Base-by-base conservation (phyloP, 2,797 vertebrate species). In the Telmatherina bonti region DNA sequence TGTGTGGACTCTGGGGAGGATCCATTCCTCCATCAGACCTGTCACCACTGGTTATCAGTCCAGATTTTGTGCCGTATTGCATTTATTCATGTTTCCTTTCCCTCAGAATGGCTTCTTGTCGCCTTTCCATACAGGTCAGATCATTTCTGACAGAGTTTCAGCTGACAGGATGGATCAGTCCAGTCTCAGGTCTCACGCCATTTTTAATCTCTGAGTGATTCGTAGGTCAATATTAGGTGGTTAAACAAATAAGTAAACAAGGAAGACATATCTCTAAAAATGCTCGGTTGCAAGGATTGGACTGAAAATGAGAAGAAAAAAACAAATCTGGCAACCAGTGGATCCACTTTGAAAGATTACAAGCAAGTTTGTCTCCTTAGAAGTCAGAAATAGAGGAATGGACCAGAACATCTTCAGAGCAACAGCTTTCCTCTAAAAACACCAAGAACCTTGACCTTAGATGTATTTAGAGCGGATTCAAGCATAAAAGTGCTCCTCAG, bases 391-490 rank as follows among this genome's bases (percentile, higher is more conserved):
- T 22, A 24, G 5, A 24, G 22, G 8, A 3, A 7, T 47, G 20
- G 43, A 47, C 22, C 7, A 45, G 20, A n/a, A 22, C 43, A n/a
- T 47, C 45, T 47, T 47, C 9, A 20, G 16, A 45, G 6, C n/a
- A 9, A 13, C 20, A 45, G 43, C 9, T 18, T 18, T 69, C 31
- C 2, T 38, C 31, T 24, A 7, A 26, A 8, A 64, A 52, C 43
- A 33, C 20, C 16, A 53, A 62, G 31, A 66, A 55, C 59, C 18
- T 54, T 15, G 2, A 30, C 54, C 41, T 45, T 20, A 6, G n/a
- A 11, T 33, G 27, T 13, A 41, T 59, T 67, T 56, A 20, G 30
- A 68, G 53, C 2, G 24, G 27, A 54, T 53, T 27, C 65, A 72
- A 24, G 43, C 33, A 52, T 63, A 60, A 52, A 62, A 60, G 66